Evolutionary conservation across 2,888 invertebrate species (phyloP).

Genomic region (Drosophila algonquin): DNA sequence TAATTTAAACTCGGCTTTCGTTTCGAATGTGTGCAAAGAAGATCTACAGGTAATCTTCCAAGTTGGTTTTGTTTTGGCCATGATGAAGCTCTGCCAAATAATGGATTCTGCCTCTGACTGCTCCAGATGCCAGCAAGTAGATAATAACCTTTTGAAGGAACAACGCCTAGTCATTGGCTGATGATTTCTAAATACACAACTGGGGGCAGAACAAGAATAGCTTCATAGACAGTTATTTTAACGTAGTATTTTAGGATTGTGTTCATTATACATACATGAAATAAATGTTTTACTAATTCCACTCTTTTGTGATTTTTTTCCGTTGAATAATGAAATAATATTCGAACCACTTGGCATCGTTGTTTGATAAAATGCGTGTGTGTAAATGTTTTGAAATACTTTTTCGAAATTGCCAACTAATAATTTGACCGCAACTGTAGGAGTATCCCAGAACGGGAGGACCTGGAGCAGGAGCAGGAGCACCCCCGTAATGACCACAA

Average conservation of each 20-base stretch:
- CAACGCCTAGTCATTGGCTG: neutral
- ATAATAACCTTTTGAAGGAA: constrained; percentile 29
- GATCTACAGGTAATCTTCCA: neutral
- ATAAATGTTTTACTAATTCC: neutral
- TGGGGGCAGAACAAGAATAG: neutral
- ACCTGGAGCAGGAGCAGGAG: no score
- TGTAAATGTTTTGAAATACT: neutral
- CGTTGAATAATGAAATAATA: no score
- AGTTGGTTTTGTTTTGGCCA: neutral
- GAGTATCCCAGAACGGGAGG: constrained; percentile 4
- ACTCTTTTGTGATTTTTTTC: neutral
- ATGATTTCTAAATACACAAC: neutral
- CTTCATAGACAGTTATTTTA: neutral
- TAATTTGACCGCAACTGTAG: neutral
- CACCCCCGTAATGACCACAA: constrained; percentile 67
- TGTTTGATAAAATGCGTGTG: neutral
- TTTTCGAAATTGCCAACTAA: neutral
- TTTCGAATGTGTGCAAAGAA: no score
- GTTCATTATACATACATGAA: neutral
- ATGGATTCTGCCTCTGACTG: neutral
- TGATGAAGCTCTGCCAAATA: neutral
- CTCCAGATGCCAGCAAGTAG: constrained; percentile 24
- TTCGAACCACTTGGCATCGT: neutral
- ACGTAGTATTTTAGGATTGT: no score
- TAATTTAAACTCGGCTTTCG: no score